Conservation (phyloP, 2,888 invertebrate genomes). For the Diadegma fenestrale region DNA sequence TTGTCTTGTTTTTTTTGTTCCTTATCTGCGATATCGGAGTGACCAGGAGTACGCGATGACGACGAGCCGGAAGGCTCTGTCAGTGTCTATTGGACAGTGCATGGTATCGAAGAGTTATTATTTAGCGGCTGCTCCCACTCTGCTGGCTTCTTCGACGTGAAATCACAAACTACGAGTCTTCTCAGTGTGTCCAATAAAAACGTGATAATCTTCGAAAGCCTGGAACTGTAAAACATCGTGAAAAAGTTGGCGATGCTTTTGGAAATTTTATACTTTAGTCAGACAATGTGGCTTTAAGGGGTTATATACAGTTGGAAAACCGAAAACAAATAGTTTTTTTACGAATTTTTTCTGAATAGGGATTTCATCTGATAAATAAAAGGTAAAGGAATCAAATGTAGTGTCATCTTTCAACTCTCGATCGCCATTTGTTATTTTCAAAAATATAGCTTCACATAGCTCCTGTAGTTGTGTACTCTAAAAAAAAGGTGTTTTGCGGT, state of each 20-base stretch:
- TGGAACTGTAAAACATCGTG: neutral
- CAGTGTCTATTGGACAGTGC: constrained; percentile 57
- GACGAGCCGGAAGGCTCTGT: constrained; percentile 66
- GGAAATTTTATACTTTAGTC: neutral
- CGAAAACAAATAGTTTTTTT: no score
- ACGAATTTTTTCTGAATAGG: no score
- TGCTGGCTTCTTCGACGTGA: neutral
- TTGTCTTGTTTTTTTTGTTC: constrained; percentile 30
- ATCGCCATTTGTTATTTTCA: no score
- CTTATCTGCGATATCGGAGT: constrained; percentile 76
- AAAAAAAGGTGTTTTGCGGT: no score
- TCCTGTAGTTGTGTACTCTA: no score
- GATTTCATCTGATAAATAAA: no score
- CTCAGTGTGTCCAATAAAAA: neutral
- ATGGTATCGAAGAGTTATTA: constrained; percentile 56
- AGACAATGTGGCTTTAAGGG: no score
- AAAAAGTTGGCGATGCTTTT: neutral
- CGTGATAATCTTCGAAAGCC: neutral
- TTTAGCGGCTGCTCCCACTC: constrained; percentile 1
- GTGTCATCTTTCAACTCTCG: no score
- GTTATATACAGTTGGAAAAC: no score
- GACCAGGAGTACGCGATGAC: constrained; percentile 58
- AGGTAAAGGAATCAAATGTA: no score
- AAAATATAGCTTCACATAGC: no score
- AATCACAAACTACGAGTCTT: neutral